Conservation (phyloP, 1,140 invertebrate genomes). For the Gerris buenoi region DNA sequence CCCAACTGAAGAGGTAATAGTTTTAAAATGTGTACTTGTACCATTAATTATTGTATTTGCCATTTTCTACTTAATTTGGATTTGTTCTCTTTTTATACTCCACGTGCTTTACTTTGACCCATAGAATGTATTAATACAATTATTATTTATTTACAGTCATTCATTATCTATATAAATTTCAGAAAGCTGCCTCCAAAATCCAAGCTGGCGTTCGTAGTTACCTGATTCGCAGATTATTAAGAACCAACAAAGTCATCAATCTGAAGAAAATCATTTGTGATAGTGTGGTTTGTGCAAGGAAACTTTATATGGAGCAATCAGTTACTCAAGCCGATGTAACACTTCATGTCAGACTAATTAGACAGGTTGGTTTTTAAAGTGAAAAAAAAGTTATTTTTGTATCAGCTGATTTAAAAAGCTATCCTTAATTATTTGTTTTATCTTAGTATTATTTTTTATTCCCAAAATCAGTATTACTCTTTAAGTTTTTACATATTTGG, state of each 20-base stretch:
- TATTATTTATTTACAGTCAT: too few relatives aligned
- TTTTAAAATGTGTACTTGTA: not conserved
- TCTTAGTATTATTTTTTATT: too few relatives aligned
- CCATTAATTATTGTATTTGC: not conserved
- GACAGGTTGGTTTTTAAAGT: too few relatives aligned
- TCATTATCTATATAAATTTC: too few relatives aligned
- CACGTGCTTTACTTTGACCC: too few relatives aligned
- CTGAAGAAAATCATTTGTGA: conserved; percentile 14
- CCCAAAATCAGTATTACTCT: too few relatives aligned
- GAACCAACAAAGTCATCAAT: conserved; percentile 11
- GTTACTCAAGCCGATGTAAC: conserved; percentile 11
- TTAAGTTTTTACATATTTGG: not conserved
- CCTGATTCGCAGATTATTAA: conserved; percentile 12
- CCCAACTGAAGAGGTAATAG: not conserved
- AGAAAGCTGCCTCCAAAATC: conserved; percentile 12
- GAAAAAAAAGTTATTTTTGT: too few relatives aligned
- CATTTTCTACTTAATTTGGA: not conserved
- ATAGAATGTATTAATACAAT: too few relatives aligned
- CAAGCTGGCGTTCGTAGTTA: conserved; percentile 12
- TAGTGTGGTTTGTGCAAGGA: conserved; percentile 12
- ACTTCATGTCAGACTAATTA: conserved; percentile 9
- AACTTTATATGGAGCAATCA: conserved; percentile 8
- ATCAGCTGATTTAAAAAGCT: too few relatives aligned
- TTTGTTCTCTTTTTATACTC: not conserved
- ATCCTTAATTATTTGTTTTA: too few relatives aligned